A percentile compares a stretch with the other conserved stretches of the same genome.
Evolutionary conservation across 2,888 invertebrate genomes (phyloP).

Genomic region (Xylota sylvarum): DNA sequence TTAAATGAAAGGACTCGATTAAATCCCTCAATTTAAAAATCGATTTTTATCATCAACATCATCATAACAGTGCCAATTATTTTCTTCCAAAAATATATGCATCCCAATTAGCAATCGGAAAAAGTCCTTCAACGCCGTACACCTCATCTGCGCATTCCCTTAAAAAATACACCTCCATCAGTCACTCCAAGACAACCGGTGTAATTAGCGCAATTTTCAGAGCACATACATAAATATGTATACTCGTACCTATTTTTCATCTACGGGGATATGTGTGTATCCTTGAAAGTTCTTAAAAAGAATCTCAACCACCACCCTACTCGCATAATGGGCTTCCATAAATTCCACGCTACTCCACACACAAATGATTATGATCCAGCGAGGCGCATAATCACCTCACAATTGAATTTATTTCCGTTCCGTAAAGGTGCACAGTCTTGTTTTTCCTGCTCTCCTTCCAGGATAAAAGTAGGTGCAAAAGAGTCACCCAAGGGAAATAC

Average conservation of each 20-base stretch:
- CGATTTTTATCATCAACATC: too few relatives aligned
- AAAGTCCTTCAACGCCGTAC: background rate
- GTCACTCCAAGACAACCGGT: slow-evolving; percentile 38
- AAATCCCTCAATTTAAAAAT: too few relatives aligned
- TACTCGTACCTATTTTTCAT: slow-evolving; percentile 59
- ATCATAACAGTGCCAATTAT: too few relatives aligned
- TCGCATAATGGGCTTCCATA: slow-evolving; percentile 60
- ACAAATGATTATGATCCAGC: slow-evolving; percentile 73
- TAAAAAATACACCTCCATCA: slow-evolving; percentile 16
- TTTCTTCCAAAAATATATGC: too few relatives aligned
- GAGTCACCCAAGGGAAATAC: slow-evolving; percentile 57
- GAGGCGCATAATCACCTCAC: slow-evolving; percentile 75
- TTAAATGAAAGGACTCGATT: too few relatives aligned
- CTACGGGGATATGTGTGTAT: background rate
- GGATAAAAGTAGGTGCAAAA: slow-evolving; percentile 56
- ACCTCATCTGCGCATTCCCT: background rate
- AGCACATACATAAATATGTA: slow-evolving; percentile 37
- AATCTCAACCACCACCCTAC: slow-evolving; percentile 64
- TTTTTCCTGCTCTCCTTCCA: background rate
- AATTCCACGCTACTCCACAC: slow-evolving; percentile 61
- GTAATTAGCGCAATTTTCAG: slow-evolving; percentile 60
- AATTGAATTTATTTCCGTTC: slow-evolving; percentile 74
- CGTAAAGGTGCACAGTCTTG: slow-evolving; percentile 23
- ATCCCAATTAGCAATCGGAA: background rate
- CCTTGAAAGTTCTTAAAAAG: slow-evolving; percentile 26